Evolutionary conservation across 1,140 invertebrate species (phyloP).

Genomic region (Penaeus chinensis): DNA sequence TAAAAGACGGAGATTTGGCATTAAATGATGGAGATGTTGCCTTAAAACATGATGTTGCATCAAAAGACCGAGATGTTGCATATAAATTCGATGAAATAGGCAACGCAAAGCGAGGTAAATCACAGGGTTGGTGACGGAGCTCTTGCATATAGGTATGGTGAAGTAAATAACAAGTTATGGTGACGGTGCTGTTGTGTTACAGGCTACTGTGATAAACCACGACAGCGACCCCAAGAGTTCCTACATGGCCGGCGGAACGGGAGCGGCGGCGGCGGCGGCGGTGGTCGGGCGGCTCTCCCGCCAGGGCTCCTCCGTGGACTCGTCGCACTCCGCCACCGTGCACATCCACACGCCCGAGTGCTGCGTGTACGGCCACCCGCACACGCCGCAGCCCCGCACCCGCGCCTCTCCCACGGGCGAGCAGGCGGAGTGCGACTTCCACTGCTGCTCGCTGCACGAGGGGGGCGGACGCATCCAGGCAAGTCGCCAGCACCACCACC

Average conservation of each 20-base stretch:
- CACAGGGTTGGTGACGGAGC: conserved; percentile 3
- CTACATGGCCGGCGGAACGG: conserved; percentile 41
- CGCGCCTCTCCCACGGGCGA: conserved; percentile 69
- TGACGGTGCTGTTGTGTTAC: conserved; percentile 40
- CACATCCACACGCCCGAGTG: conserved; percentile 64
- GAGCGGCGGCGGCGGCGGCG: conserved; percentile 45
- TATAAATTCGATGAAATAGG: no score
- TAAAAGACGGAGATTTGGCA: no score
- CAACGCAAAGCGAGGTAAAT: neutral
- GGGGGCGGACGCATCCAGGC: conserved; percentile 84
- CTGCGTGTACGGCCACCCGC: conserved; percentile 60
- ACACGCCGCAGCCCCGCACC: conserved; percentile 58
- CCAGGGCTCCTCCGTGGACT: conserved; percentile 64
- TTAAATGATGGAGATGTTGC: no score
- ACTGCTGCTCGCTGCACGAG: conserved; percentile 92
- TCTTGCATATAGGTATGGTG: conserved; percentile 2
- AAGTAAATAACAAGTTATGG: neutral
- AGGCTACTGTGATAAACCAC: conserved; percentile 64
- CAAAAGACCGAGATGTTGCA: no score
- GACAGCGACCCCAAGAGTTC: conserved; percentile 61
- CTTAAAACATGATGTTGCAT: no score
- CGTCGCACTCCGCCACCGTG: conserved; percentile 60
- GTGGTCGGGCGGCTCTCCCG: conserved; percentile 62
- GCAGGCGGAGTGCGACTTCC: conserved; percentile 87
- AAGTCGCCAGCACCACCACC: conserved; percentile 66